Percentiles rank a stretch among this genome's conserved stretches.
phyloP scores from a whole-genome alignment of 2,797 vertebrate genomes.

The Hydrocynus forskahlii region DNA sequence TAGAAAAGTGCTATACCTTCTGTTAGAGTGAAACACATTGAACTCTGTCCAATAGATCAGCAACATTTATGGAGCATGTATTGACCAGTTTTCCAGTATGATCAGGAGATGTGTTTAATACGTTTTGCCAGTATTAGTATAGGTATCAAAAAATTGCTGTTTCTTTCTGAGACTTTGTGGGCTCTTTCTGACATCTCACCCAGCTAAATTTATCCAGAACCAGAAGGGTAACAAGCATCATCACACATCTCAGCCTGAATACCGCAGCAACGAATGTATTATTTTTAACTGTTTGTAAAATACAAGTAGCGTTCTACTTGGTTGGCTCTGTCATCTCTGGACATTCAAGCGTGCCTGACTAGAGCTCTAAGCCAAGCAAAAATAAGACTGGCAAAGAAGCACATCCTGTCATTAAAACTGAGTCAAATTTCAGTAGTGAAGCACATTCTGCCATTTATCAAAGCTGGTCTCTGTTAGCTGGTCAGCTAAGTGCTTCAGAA shows the following conservation, averaged over 20 bases:
- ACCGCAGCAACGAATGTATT: neutral
- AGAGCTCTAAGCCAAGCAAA: neutral
- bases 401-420: conserved; percentile 30
- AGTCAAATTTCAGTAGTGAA: conserved; percentile 23
- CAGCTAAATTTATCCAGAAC: neutral
- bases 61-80: too few relatives aligned
- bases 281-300: neutral
- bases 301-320: conserved; percentile 10
- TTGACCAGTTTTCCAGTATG: too few relatives aligned
- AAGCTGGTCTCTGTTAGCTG: conserved; percentile 5
- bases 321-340: neutral
- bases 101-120: neutral
- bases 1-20: too few relatives aligned
- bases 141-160: neutral
- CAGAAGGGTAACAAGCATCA: neutral
- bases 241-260: neutral
- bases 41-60: too few relatives aligned
- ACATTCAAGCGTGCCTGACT: neutral
- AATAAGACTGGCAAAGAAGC: conserved; percentile 2
- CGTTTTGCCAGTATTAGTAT: neutral
- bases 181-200: neutral
- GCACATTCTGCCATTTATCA: conserved; percentile 20
- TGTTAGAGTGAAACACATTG: too few relatives aligned
- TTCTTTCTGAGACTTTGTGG: neutral
- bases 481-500: conserved; percentile 32